Evolutionary conservation across 2,797 vertebrate genomes (phyloP).

Genomic region (Chiloscyllium punctatum): DNA sequence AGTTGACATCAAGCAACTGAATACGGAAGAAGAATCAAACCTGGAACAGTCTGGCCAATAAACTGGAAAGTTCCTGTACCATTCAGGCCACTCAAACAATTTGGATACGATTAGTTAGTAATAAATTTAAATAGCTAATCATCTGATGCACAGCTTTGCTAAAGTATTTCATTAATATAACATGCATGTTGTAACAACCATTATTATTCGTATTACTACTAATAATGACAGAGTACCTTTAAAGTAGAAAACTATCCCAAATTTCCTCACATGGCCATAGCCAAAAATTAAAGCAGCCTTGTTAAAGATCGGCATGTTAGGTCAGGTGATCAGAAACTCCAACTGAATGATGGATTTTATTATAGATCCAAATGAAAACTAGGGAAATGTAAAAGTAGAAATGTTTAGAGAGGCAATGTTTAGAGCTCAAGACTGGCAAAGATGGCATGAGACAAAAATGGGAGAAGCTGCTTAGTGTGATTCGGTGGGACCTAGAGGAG

Average conservation of each 20-base stretch:
- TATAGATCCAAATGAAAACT: not conserved
- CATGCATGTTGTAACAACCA: not conserved
- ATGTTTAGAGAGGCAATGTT: not conserved
- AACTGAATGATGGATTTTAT: not conserved
- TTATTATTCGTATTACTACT: not conserved
- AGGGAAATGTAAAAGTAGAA: not conserved
- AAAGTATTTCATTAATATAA: not conserved
- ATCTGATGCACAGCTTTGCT: not conserved
- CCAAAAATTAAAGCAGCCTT: not conserved
- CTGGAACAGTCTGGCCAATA: not conserved
- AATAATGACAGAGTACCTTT: not conserved
- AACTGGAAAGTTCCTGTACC: not conserved
- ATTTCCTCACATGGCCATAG: not conserved
- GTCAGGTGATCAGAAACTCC: not conserved
- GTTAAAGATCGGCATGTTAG: not conserved
- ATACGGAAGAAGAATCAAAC: not conserved
- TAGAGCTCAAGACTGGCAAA: not conserved
- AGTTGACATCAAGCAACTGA: not conserved
- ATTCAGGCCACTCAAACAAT: not conserved
- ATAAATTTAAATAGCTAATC: not conserved
- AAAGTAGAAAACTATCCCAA: not conserved
- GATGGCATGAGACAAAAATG: not conserved
- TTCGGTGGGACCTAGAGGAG: too few species aligned
- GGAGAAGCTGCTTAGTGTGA: not conserved
- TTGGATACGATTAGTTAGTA: not conserved